A percentile compares a stretch with the other conserved stretches of the same genome.
Evolutionary conservation across 2,888 invertebrate genomes (phyloP).

Genomic region (Lithodes maja): DNA sequence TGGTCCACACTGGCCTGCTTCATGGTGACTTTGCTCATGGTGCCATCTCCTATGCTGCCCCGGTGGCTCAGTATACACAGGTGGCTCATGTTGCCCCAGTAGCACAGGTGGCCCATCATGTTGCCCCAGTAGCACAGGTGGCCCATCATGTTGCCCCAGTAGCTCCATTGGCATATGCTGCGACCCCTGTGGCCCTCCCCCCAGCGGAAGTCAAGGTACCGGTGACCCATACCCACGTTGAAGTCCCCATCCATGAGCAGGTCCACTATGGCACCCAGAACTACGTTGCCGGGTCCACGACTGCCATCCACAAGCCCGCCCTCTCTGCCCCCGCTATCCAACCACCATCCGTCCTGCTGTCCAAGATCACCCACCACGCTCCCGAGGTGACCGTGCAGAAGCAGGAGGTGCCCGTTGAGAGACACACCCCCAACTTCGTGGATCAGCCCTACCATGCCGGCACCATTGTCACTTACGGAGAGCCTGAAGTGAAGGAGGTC

Average conservation of each 20-base stretch:
- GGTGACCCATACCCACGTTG: slow-evolving; percentile 58
- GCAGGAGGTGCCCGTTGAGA: slow-evolving; percentile 60
- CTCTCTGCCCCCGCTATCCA: slow-evolving; percentile 66
- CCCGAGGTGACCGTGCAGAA: slow-evolving; percentile 59
- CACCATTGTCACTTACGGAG: slow-evolving; percentile 49
- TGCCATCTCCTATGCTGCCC: slow-evolving; percentile 2
- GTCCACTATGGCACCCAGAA: slow-evolving; percentile 66
- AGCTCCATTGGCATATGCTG: slow-evolving; percentile 36
- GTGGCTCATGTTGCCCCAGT: background rate
- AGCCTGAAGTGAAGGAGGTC: slow-evolving; percentile 43
- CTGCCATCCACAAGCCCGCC: slow-evolving; percentile 66
- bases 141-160: background rate
- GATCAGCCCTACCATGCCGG: slow-evolving; percentile 66
- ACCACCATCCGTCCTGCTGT: slow-evolving; percentile 59
- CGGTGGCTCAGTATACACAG: background rate
- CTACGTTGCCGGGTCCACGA: slow-evolving; percentile 61
- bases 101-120: background rate
- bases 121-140: slow-evolving; percentile 1
- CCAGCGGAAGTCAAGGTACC: slow-evolving; percentile 55
- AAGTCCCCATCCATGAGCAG: slow-evolving; percentile 63
- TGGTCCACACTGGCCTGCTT: background rate
- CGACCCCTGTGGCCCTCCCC: slow-evolving; percentile 48
- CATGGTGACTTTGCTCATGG: background rate
- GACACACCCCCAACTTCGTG: slow-evolving; percentile 62
- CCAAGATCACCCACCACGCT: slow-evolving; percentile 58